Conservation (phyloP, 2,797 vertebrate genomes). For the Manis crassicaudata region DNA sequence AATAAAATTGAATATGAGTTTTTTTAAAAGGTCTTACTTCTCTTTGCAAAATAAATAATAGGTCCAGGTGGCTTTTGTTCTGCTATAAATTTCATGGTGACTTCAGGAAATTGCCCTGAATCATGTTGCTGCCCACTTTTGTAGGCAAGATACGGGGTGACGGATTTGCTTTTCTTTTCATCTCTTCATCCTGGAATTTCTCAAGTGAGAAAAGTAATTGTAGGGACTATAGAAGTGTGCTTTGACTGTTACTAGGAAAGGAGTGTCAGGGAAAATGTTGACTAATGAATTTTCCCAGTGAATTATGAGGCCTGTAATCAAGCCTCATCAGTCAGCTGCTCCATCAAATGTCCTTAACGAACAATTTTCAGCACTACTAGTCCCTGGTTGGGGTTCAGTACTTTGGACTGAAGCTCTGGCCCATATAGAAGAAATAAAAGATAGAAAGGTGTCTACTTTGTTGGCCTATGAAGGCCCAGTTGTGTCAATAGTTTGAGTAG, state of each 20-base stretch:
- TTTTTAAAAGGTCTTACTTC: slow-evolving; percentile 60
- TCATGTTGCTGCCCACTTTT: slow-evolving; percentile 21
- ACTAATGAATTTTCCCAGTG: slow-evolving; percentile 75
- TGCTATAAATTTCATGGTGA: slow-evolving; percentile 60
- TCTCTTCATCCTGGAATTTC: slow-evolving; percentile 44
- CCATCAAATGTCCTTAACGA: slow-evolving; percentile 66
- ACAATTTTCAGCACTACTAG: slow-evolving; percentile 69
- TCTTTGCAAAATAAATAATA: slow-evolving; percentile 73
- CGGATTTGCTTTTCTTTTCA: neutral
- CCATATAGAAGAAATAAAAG: slow-evolving; percentile 62
- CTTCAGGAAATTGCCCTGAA: slow-evolving; percentile 21
- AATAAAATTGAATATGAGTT: slow-evolving; percentile 71
- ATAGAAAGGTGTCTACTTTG: slow-evolving; percentile 33
- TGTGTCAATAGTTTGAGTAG: no score
- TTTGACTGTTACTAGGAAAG: slow-evolving; percentile 50
- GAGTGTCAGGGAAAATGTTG: slow-evolving; percentile 68
- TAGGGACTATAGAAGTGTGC: neutral
- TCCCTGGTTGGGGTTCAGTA: slow-evolving; percentile 22
- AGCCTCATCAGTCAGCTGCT: slow-evolving; percentile 2
- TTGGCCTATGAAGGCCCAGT: no score
- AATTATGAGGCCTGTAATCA: slow-evolving; percentile 71
- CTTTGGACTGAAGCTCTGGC: slow-evolving; percentile 52
- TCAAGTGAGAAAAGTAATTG: slow-evolving; percentile 39
- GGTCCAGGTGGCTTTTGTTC: slow-evolving; percentile 58
- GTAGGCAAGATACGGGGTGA: slow-evolving; percentile 21